Base-by-base conservation (phyloP, 2,113 vertebrate species). In the Sus scrofa region DNA sequence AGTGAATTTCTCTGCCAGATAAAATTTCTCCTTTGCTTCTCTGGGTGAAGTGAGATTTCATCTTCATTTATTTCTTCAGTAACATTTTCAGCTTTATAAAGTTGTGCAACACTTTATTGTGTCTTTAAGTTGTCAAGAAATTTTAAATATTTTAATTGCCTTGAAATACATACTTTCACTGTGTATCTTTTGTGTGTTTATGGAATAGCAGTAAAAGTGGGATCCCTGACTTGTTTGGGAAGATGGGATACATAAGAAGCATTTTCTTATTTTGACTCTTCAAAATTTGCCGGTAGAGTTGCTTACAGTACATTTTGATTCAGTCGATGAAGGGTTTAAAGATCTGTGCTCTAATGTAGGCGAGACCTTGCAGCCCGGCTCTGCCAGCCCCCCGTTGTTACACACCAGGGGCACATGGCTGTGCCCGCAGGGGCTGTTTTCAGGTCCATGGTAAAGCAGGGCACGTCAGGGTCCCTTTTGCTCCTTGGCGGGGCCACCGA, bases 261-360 rank as follows among this genome's bases (percentile, higher is more conserved):
- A 56, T 95, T 89, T 94, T 81, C 50, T 50, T 91, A 85, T 75
- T 91, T 89, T 63, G 18, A 87, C 81, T 84, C 37, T 89, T 96
- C 24, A 74, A 37, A 90, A 86, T 95, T 85, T 91, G 22, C 44
- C 20, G 58, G 1, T 60, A 44, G 24, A 27, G 14, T 92, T 89
- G 65, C 16, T 27, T 91, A 82, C 60, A 88, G 68, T 68, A 27
- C 19, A 18, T 5, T 79, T 73, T 62, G 60, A 32, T 67, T 54
- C 7, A 67, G 26, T 73, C 27, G 4, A 22, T 32, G 77, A 68
- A 91, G 7, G 75, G 19, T 86, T 67, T 44, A 52, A 70, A 79
- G 63, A 68, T 74, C 20, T 63, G 11, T 73, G 44, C 37, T 84
- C 79, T 87, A 56, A 15, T 58, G 60, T 86, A 27, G 26, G 9